phyloP scores from a whole-genome alignment of 2,113 vertebrate species.

The Coregonus clupeaformis region DNA sequence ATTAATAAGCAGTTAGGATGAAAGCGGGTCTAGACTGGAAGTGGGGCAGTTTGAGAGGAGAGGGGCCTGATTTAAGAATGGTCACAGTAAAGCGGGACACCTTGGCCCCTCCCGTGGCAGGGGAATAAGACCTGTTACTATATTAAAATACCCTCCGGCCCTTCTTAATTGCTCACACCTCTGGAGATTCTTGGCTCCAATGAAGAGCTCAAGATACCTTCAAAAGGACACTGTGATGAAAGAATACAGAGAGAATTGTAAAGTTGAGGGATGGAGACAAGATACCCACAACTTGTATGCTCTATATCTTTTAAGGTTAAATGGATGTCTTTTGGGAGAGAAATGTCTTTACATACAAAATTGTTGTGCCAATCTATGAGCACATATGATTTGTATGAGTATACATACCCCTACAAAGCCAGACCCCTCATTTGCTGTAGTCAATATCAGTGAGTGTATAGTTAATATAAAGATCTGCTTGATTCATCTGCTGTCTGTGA shows the following conservation, averaged over 20 bases:
- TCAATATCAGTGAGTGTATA: background rate
- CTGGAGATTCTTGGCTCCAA: constrained; percentile 36
- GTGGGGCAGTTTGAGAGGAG: constrained; percentile 63
- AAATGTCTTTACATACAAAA: background rate
- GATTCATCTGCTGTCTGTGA: background rate
- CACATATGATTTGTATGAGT: background rate
- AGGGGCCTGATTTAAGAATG: constrained; percentile 67
- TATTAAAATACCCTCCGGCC: constrained; percentile 65
- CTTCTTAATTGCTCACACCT: constrained; percentile 55
- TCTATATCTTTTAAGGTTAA: constrained; percentile 3
- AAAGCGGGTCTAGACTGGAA: constrained; percentile 73
- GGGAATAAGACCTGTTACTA: constrained; percentile 68
- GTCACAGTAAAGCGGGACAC: constrained; percentile 72
- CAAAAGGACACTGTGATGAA: constrained; percentile 21
- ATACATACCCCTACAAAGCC: background rate
- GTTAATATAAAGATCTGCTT: background rate
- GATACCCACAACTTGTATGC: constrained; percentile 12
- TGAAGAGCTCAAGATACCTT: constrained; percentile 55
- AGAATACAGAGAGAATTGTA: constrained; percentile 29
- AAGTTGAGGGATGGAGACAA: constrained; percentile 24
- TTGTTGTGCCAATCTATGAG: background rate
- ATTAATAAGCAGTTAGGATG: constrained; percentile 71
- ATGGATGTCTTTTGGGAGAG: background rate
- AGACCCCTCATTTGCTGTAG: background rate
- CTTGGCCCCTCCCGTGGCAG: constrained; percentile 46